Evolutionary conservation across 2,888 invertebrate genomes (phyloP), one percentile per base, ranked within the genome.

Genomic region (Fissipunctia ypsillon): DNA sequence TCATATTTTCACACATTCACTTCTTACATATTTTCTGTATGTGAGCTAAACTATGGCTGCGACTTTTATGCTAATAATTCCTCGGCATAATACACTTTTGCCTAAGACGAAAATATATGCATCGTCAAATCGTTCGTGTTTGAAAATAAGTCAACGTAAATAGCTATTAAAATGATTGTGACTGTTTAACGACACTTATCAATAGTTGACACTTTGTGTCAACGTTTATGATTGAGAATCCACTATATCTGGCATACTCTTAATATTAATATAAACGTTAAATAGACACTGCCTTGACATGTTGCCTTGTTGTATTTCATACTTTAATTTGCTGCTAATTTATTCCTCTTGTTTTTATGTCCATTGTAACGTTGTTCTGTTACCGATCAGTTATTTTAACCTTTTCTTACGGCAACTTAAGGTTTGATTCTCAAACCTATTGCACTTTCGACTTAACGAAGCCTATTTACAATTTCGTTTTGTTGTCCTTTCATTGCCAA

Each of bases 121-220:
- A 41, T 56, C 31, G 12, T 48, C 31, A 61, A 56, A 60, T 38
- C 48, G 35, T 48, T 35, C 70, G 61, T 83, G 84, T 57, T 66
- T 0, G 35, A 41, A 68, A 70, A 83, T 83, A 70, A 61, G 52
- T 68, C 31, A 54, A 48, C n/a, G 16, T 43, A 14, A 67, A 52
- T 41, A 65, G 19, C 19, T 16, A 43, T 31, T 35, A 64, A 56
- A 35, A 19, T 66, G n/a, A 56, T 69, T 70, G 48, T 57, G 5
- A 38, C 35, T 41, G 25, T 80, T 69, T 68, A 59, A 84, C 50
- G 61, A 69, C 31, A 14, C 1, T 52, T 61, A 12, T 38, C 22
- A 50, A 54, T 45, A 43, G 22, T 56, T 14, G 16, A 22, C 5
- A 16, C 14, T 69, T 31, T 14, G 9, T 68, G 72, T 65, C 64